These are phyloP conservation scores for Enteromius trimaculatus DNA, from an alignment of 2,797 vertebrate species.

Conservation along the genomic window DNA sequence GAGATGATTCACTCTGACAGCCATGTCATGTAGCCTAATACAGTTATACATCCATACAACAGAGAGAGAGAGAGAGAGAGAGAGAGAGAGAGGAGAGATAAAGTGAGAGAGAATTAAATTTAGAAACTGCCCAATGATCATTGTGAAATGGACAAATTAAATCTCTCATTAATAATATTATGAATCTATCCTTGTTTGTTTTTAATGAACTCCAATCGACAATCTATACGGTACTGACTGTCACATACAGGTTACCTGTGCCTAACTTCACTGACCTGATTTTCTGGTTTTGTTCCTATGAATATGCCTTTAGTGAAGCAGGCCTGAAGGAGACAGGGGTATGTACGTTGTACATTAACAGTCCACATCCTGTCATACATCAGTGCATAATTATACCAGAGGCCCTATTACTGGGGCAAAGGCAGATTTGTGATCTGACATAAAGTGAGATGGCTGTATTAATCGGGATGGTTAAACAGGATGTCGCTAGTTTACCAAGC, in stretches of 20 bases:
- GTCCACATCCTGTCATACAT: conserved; percentile 45
- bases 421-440: conserved; percentile 45
- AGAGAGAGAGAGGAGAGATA: conserved; percentile 1
- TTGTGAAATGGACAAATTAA: conserved; percentile 27
- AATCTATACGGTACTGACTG: not conserved
- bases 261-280: conserved; percentile 3
- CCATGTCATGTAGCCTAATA: conserved; percentile 92
- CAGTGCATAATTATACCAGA: conserved; percentile 38
- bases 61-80: conserved; percentile 5
- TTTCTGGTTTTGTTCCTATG: not conserved
- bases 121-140: conserved; percentile 15
- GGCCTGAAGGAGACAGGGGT: not conserved
- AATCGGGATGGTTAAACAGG: conserved; percentile 3
- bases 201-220: conserved; percentile 4
- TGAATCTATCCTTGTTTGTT: conserved; percentile 6
- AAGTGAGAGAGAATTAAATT: conserved; percentile 17
- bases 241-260: not conserved
- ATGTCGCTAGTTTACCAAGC: conserved; percentile 21
- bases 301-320: not conserved
- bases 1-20: conserved; percentile 90
- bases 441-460: conserved; percentile 29
- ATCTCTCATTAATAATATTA: not conserved
- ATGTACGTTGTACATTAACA: conserved; percentile 41
- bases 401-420: conserved; percentile 35
- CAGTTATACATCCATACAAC: conserved; percentile 89